Conservation (phyloP, 1,140 invertebrate genomes). For the Bombus balteatus region DNA sequence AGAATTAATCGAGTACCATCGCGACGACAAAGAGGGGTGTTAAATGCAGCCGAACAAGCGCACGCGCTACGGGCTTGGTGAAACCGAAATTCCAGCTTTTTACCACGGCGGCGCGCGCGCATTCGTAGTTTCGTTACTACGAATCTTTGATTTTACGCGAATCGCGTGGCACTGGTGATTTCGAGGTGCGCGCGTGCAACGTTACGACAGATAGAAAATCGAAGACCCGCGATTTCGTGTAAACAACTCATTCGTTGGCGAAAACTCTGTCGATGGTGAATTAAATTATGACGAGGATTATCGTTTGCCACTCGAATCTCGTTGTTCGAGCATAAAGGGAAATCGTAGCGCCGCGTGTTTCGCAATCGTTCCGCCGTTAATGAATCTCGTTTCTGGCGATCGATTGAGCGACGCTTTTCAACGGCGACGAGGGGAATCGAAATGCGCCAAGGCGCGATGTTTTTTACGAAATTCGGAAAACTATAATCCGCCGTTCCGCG, state of each 20-base stretch:
- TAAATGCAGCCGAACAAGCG: slow-evolving; percentile 23
- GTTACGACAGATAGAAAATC: not conserved
- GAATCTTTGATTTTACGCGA: not conserved
- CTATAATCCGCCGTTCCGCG: not conserved
- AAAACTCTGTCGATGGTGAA: not conserved
- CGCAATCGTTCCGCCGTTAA: not conserved
- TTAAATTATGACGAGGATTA: slow-evolving; percentile 11
- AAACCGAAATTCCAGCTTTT: slow-evolving; percentile 35
- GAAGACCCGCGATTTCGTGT: slow-evolving; percentile 2
- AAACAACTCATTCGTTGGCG: not conserved
- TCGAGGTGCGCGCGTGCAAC: not conserved
- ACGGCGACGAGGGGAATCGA: not conserved
- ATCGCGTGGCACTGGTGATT: not conserved
- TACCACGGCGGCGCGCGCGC: not conserved
- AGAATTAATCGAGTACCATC: slow-evolving; percentile 39
- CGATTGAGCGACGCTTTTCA: not conserved
- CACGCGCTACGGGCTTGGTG: not conserved
- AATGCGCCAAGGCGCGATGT: not conserved
- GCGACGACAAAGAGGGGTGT: slow-evolving; percentile 39
- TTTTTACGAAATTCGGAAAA: not conserved
- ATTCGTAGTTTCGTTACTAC: not conserved
- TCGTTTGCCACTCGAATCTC: not conserved
- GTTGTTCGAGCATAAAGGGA: not conserved
- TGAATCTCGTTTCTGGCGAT: not conserved
- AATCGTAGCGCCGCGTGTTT: not conserved